Evolutionary conservation across 2,888 invertebrate genomes (phyloP).

Genomic region (Gymnosoma rotundatum): DNA sequence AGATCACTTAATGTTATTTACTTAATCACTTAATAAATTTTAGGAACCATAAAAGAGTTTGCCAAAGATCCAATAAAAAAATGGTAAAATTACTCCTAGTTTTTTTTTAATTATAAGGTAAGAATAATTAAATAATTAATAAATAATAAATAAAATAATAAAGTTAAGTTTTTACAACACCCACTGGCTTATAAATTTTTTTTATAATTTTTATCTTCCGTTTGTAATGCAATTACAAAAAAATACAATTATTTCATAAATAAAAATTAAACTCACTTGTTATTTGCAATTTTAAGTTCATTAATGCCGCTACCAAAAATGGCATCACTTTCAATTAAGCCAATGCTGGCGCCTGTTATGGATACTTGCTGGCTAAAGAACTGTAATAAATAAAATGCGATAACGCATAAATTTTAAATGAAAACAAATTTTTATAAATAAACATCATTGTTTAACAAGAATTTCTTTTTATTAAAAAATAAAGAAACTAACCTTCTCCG

Average conservation of each 20-base stretch:
- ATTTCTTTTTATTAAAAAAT: neutral
- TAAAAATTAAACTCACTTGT: conserved; percentile 76
- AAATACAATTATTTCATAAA: conserved; percentile 3
- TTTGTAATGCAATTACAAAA: conserved; percentile 4
- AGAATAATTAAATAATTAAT: conserved; percentile 50
- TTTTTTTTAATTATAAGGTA: conserved; percentile 21
- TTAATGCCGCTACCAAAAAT: conserved; percentile 81
- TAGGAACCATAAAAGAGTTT: no score
- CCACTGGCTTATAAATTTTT: conserved; percentile 2
- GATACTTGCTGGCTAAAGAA: conserved; percentile 78
- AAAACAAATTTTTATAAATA: neutral
- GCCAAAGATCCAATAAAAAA: no score
- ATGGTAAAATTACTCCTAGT: neutral
- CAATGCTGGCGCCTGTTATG: conserved; percentile 79
- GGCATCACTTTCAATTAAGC: conserved; percentile 80
- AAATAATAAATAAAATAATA: no score
- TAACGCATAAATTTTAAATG: neutral
- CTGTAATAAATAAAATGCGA: conserved; percentile 67
- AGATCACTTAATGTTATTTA: no score
- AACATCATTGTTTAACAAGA: neutral
- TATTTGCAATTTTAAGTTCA: conserved; percentile 77
- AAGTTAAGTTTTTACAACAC: conserved; percentile 35
- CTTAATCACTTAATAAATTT: no score
- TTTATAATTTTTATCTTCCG: neutral
- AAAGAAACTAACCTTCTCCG: conserved; percentile 77